These are phyloP conservation scores for Chlorocebus sabaeus DNA, from an alignment of 2,113 vertebrate genomes.

Conservation along the genomic window DNA sequence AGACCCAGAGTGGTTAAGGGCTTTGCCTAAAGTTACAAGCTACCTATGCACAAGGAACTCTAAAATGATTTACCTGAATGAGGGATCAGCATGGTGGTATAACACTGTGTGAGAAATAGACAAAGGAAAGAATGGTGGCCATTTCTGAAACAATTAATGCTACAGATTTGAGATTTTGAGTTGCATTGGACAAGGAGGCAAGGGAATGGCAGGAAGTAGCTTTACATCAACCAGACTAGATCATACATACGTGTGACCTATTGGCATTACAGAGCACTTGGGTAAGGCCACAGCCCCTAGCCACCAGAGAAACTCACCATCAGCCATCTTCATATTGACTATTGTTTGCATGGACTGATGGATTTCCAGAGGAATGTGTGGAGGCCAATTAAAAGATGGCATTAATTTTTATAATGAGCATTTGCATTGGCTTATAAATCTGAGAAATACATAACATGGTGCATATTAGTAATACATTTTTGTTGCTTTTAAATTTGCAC, in stretches of 20 bases:
- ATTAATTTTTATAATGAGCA: slow-evolving; percentile 30
- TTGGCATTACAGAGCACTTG: background rate
- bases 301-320: background rate
- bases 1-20: background rate
- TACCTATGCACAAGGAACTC: background rate
- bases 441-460: background rate
- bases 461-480: slow-evolving; percentile 28
- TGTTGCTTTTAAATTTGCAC: background rate
- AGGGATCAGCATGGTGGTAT: background rate
- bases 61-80: background rate
- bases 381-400: background rate
- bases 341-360: background rate
- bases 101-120: background rate
- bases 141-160: background rate
- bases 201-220: background rate
- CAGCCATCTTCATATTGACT: background rate
- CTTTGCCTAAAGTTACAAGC: background rate
- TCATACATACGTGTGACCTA: background rate
- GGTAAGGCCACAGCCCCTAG: background rate
- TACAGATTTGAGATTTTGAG: background rate
- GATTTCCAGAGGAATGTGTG: background rate
- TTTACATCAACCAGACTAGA: background rate
- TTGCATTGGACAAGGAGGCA: background rate
- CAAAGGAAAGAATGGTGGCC: background rate
- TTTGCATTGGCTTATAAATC: background rate